Conservation (phyloP, 2,797 vertebrate genomes). For the Lepus townsendii region DNA sequence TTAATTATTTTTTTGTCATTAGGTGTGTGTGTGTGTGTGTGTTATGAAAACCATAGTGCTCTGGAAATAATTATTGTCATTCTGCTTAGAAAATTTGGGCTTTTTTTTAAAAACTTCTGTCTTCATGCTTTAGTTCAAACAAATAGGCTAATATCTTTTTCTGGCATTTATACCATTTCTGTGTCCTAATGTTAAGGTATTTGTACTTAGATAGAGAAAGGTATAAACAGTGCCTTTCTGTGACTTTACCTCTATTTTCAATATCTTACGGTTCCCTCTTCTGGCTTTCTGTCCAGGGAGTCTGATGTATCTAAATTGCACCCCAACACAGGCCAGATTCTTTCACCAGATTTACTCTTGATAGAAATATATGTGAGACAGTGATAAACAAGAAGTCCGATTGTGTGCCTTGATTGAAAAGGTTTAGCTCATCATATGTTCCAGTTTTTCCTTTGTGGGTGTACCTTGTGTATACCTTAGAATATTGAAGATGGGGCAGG, state of each 20-base stretch:
- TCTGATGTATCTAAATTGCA: neutral
- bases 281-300: neutral
- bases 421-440: neutral
- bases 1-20: neutral
- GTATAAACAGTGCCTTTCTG: neutral
- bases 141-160: neutral
- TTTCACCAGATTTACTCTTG: neutral
- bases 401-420: neutral
- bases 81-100: neutral
- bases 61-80: constrained; percentile 10
- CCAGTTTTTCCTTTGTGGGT: neutral
- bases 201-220: neutral
- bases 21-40: neutral
- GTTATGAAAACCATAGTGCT: neutral
- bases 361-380: neutral
- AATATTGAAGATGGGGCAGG: neutral
- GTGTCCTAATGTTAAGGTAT: neutral
- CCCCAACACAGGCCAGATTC: neutral
- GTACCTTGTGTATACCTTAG: neutral
- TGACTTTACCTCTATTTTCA: constrained; percentile 1
- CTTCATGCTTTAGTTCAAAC: constrained; percentile 43
- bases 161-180: constrained; percentile 18
- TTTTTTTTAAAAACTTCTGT: constrained; percentile 51
- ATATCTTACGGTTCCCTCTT: rapidly evolving
- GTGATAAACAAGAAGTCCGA: neutral